Conservation (phyloP, 2,797 vertebrate species). For the Poecilia gillii region DNA sequence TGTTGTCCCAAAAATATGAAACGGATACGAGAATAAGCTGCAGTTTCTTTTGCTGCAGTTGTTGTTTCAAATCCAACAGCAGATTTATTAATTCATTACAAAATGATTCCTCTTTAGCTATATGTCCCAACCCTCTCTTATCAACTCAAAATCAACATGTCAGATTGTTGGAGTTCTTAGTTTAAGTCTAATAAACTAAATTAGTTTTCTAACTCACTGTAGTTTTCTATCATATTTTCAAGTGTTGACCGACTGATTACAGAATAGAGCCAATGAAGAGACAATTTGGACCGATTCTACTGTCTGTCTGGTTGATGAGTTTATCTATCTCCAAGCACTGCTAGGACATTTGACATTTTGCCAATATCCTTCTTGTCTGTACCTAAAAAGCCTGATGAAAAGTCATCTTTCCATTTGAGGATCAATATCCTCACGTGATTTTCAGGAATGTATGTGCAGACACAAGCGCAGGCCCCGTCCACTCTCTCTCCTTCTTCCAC, state of each 20-base stretch:
- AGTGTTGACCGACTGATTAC: neutral
- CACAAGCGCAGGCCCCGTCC: neutral
- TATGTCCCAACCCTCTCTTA: neutral
- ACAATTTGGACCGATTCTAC: neutral
- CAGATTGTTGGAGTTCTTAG: neutral
- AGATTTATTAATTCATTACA: neutral
- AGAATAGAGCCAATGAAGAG: neutral
- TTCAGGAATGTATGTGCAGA: slow-evolving; percentile 34
- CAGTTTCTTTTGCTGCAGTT: neutral
- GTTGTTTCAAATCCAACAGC: neutral
- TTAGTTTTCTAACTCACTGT: no score
- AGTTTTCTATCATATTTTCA: neutral
- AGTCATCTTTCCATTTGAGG: slow-evolving; percentile 1
- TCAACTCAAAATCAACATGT: neutral
- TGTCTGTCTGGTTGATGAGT: neutral
- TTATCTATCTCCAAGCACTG: neutral
- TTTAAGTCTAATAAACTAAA: neutral
- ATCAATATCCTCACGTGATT: slow-evolving; percentile 60
- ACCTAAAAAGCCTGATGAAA: slow-evolving; percentile 6
- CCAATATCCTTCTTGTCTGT: neutral
- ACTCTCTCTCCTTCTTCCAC: slow-evolving; percentile 15
- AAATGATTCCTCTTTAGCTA: neutral
- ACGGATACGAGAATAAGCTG: neutral
- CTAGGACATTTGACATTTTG: neutral
- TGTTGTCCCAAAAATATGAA: neutral